phyloP scores from a whole-genome alignment of 2,113 vertebrate genomes.

The Perccottus glenii region DNA sequence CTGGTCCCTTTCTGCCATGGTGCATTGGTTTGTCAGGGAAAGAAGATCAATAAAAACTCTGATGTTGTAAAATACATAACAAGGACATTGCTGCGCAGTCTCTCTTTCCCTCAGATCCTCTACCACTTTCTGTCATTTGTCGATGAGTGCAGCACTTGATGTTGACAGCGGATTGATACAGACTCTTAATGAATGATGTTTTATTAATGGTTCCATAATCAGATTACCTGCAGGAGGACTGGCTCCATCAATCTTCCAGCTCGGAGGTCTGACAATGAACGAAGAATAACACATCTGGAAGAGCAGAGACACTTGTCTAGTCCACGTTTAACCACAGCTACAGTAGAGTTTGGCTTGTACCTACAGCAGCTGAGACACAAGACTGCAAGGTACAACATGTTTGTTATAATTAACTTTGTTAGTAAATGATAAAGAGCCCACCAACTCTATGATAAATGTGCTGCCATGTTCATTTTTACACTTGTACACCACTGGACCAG shows the following conservation, averaged over 20 bases:
- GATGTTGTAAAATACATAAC: not conserved
- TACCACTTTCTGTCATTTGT: slow-evolving; percentile 33
- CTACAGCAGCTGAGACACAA: not conserved
- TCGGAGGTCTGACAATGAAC: slow-evolving; percentile 43
- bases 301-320: slow-evolving; percentile 22
- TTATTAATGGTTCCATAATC: slow-evolving; percentile 78
- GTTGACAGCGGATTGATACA: slow-evolving; percentile 69
- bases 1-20: not conserved
- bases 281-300: slow-evolving; percentile 59
- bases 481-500: too few relatives aligned
- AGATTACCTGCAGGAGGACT: slow-evolving; percentile 75
- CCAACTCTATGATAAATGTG: too few relatives aligned
- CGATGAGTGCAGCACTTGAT: slow-evolving; percentile 64
- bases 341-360: slow-evolving; percentile 9
- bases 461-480: too few relatives aligned
- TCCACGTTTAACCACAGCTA: slow-evolving; percentile 10
- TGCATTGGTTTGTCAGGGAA: not conserved
- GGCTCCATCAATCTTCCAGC: slow-evolving; percentile 67
- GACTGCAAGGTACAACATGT: slow-evolving; percentile 10
- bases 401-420: not conserved
- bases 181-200: slow-evolving; percentile 76
- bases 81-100: slow-evolving; percentile 7
- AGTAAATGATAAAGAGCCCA: not conserved
- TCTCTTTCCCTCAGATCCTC: slow-evolving; percentile 1
- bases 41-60: not conserved